A percentile compares a stretch with the other conserved stretches of the same genome.
Conservation (phyloP, 2,797 vertebrate genomes). For the Lagothrix lagotricha region DNA sequence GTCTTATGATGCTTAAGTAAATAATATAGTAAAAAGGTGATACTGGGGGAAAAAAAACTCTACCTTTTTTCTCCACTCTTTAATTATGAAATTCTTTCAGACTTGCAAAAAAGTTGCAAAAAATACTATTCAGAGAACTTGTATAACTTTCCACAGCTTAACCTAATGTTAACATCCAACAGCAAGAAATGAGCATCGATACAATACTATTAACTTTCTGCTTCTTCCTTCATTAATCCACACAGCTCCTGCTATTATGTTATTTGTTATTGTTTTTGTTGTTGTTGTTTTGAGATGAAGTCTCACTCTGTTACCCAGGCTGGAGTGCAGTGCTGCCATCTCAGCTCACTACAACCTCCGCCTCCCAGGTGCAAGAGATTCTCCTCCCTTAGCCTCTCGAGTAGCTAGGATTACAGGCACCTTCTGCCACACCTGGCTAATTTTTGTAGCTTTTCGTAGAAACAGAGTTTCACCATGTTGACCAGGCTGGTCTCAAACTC, state of each 20-base stretch:
- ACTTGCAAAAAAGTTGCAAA: neutral
- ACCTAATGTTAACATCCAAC: neutral
- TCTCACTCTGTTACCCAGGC: neutral
- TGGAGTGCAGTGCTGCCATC: neutral
- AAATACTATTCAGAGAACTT: neutral
- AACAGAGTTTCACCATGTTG: neutral
- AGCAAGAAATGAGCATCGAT: neutral
- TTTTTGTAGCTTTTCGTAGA: neutral
- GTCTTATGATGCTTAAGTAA: slow-evolving; percentile 13
- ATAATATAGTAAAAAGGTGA: neutral
- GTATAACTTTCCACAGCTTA: neutral
- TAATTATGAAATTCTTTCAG: slow-evolving; percentile 39
- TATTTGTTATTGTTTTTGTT: neutral
- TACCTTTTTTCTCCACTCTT: neutral
- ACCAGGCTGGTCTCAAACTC: neutral
- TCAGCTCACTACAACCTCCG: neutral
- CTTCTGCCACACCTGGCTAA: neutral
- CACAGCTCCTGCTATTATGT: neutral
- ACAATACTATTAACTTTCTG: neutral
- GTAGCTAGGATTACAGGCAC: neutral
- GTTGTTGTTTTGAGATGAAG: neutral
- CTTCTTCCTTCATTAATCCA: neutral
- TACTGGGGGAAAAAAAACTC: neutral
- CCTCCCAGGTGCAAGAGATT: neutral
- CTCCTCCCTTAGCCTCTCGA: neutral